Evolutionary conservation across 2,888 invertebrate species (phyloP).

Genomic region (Notodonta ziczac): DNA sequence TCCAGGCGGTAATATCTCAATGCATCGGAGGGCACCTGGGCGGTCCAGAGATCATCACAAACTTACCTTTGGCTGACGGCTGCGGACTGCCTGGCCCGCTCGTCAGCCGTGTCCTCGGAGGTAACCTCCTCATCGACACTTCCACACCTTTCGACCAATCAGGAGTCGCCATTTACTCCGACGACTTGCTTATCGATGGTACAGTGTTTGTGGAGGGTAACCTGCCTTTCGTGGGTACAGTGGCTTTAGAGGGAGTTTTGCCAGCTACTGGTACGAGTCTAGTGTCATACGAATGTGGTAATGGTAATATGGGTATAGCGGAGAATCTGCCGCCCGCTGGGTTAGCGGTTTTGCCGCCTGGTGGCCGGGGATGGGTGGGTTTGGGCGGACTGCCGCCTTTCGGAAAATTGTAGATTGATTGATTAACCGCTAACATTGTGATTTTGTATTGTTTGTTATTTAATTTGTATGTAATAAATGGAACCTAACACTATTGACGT

Average conservation of each 20-base stretch:
- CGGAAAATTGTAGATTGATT: background rate
- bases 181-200: constrained; percentile 49
- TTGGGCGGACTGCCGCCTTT: background rate
- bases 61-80: background rate
- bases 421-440: background rate
- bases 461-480: constrained; percentile 5
- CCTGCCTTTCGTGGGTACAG: constrained; percentile 50
- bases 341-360: constrained; percentile 5
- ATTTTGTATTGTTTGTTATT: constrained; percentile 1
- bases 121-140: constrained; percentile 33
- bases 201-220: constrained; percentile 45
- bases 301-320: constrained; percentile 21
- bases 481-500: background rate
- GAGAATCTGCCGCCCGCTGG: constrained; percentile 12
- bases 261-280: constrained; percentile 43
- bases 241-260: constrained; percentile 48
- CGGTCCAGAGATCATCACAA: background rate
- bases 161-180: constrained; percentile 41
- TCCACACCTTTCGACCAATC: constrained; percentile 22
- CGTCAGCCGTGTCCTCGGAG: constrained; percentile 30
- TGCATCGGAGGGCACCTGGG: constrained; percentile 20
- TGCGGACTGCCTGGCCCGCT: constrained; percentile 6
- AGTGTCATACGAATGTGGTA: constrained; percentile 31
- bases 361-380: constrained; percentile 2
- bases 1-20: constrained; percentile 26